Conservation (phyloP, 2,113 vertebrate genomes). For the Athene cunicularia region DNA sequence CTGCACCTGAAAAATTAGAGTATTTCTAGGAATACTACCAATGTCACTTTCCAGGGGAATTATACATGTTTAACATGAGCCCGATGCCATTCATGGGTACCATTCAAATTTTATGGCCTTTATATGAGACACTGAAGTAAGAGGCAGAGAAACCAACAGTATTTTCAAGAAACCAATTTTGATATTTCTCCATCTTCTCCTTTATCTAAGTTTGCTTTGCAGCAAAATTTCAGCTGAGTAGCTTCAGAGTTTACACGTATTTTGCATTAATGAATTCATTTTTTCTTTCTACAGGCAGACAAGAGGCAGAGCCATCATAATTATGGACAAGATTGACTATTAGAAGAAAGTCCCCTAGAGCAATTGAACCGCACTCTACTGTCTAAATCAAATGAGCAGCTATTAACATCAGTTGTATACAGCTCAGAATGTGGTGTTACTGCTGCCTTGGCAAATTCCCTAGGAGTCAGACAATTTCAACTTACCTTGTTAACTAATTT, state of each 20-base stretch:
- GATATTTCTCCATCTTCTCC: not conserved
- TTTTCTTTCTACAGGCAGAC: not conserved
- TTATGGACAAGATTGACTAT: slow-evolving; percentile 2
- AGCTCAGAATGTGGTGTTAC: not conserved
- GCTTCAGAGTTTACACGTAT: not conserved
- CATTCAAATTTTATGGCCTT: not conserved
- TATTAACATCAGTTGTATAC: slow-evolving; percentile 12
- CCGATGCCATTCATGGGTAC: not conserved
- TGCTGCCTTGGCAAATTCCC: slow-evolving; percentile 1
- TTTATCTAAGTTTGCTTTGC: not conserved
- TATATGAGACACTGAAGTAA: not conserved
- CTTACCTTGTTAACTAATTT: slow-evolving; percentile 22
- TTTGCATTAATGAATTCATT: not conserved
- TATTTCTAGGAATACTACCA: not conserved
- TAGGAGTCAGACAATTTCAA: not conserved
- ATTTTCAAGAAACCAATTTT: not conserved
- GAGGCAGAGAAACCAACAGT: not conserved
- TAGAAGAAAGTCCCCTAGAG: not conserved
- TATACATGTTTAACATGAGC: not conserved
- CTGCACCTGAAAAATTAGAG: not conserved
- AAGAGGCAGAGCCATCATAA: not conserved
- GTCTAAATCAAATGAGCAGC: slow-evolving; percentile 5
- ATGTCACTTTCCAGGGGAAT: not conserved
- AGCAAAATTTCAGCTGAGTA: not conserved
- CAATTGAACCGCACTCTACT: not conserved